Evolutionary conservation across 1,140 invertebrate species (phyloP).

Genomic region (Aradophagus sp.): DNA sequence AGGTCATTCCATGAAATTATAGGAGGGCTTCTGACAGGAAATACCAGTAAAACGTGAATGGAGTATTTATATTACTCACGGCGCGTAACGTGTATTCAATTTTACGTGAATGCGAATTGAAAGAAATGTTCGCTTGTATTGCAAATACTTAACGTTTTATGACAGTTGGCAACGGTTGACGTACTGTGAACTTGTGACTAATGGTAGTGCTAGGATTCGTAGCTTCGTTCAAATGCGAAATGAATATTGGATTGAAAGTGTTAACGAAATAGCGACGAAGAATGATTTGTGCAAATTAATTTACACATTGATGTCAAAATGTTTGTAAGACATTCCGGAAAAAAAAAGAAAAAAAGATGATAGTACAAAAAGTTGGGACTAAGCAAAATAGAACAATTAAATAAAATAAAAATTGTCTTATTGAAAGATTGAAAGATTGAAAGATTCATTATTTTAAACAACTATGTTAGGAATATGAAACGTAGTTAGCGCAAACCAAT

Average conservation of each 20-base stretch:
- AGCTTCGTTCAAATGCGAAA: constrained; percentile 7
- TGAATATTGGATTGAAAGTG: background rate
- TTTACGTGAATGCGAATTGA: constrained; percentile 48
- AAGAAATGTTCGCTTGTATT: constrained; percentile 32
- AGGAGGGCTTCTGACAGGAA: constrained; percentile 60
- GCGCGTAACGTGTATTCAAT: constrained; percentile 53
- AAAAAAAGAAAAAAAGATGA: no score
- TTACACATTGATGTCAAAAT: no score
- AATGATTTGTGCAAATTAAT: no score
- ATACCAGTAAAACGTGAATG: constrained; percentile 64
- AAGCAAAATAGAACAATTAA: no score
- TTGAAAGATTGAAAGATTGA: no score
- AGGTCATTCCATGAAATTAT: constrained; percentile 60
- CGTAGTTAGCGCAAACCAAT: no score
- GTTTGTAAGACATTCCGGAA: no score
- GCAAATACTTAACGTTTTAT: constrained; percentile 53
- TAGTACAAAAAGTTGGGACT: no score
- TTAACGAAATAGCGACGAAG: background rate
- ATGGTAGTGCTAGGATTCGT: constrained; percentile 15
- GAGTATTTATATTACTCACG: constrained; percentile 61
- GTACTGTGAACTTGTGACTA: constrained; percentile 6
- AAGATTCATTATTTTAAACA: no score
- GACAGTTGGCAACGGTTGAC: constrained; percentile 38
- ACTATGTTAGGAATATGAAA: no score
- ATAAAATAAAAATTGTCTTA: no score